Conservation (phyloP, 2,113 vertebrate species). For the Pluvianellus socialis region DNA sequence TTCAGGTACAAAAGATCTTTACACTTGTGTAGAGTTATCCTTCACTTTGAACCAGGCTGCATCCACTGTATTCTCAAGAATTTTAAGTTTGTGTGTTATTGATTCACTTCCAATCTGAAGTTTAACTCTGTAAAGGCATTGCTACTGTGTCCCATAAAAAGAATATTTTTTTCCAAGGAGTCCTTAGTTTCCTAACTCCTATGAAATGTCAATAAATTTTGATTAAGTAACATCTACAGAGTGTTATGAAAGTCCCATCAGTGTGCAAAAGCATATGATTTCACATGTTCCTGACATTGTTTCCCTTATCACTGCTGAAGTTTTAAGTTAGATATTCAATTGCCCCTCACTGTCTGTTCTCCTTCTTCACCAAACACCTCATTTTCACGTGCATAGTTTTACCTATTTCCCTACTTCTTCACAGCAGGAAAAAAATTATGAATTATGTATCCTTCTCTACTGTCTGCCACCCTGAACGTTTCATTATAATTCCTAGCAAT, state of each 20-base stretch:
- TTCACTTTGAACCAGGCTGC: background rate
- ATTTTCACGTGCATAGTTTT: background rate
- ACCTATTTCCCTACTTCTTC: background rate
- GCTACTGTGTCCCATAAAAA: fast-evolving
- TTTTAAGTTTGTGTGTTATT: background rate
- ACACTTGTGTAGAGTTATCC: background rate
- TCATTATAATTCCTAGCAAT: background rate
- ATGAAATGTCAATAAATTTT: background rate
- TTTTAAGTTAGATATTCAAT: background rate
- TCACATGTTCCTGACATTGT: background rate
- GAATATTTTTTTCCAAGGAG: fast-evolving
- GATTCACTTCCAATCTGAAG: background rate
- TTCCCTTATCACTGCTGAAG: background rate
- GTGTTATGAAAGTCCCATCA: background rate
- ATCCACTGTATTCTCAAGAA: background rate
- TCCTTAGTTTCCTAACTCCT: background rate
- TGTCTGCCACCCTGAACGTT: background rate
- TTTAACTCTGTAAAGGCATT: background rate
- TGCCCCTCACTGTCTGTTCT: background rate
- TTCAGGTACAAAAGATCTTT: background rate
- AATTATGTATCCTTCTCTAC: background rate
- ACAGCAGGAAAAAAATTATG: background rate
- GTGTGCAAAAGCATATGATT: background rate
- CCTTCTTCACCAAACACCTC: background rate
- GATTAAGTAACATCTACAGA: background rate